phyloP scores from a whole-genome alignment of 2,113 vertebrate species.

The Scomber colias region DNA sequence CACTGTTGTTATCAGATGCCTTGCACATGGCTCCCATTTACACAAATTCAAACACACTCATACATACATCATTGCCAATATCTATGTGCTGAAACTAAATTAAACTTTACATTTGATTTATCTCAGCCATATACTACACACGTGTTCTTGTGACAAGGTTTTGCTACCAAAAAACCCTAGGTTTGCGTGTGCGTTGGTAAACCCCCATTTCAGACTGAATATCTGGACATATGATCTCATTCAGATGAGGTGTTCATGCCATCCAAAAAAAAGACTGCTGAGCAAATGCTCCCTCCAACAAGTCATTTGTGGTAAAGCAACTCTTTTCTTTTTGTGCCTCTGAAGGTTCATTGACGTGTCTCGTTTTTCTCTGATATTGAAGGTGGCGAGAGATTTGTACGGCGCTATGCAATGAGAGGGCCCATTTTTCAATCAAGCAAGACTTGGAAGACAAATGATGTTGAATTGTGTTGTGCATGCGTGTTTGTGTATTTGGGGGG shows the following conservation, averaged over 20 bases:
- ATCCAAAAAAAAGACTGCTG: neutral
- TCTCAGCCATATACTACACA: slow-evolving; percentile 17
- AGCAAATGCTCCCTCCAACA: neutral
- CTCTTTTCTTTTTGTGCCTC: slow-evolving; percentile 7
- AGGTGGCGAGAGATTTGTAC: neutral
- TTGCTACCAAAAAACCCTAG: neutral
- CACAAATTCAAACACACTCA: slow-evolving; percentile 16
- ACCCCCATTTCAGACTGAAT: neutral
- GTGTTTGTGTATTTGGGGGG: neutral
- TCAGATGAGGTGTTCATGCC: neutral
- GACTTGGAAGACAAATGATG: slow-evolving; percentile 11
- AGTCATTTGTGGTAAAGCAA: slow-evolving; percentile 10
- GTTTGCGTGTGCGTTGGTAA: neutral
- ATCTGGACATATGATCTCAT: slow-evolving; percentile 17
- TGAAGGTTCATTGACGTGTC: neutral
- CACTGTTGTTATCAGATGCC: neutral
- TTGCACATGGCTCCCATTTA: neutral
- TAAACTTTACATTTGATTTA: slow-evolving; percentile 43
- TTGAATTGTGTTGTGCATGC: neutral
- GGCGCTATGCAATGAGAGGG: neutral
- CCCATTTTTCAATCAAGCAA: slow-evolving; percentile 24
- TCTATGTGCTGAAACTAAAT: slow-evolving; percentile 30
- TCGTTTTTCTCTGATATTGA: slow-evolving; percentile 11
- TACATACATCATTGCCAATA: slow-evolving; percentile 7
- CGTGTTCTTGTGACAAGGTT: slow-evolving; percentile 2